Evolutionary conservation across 2,113 vertebrate genomes (phyloP).

Genomic region (Rhinoderma darwinii): DNA sequence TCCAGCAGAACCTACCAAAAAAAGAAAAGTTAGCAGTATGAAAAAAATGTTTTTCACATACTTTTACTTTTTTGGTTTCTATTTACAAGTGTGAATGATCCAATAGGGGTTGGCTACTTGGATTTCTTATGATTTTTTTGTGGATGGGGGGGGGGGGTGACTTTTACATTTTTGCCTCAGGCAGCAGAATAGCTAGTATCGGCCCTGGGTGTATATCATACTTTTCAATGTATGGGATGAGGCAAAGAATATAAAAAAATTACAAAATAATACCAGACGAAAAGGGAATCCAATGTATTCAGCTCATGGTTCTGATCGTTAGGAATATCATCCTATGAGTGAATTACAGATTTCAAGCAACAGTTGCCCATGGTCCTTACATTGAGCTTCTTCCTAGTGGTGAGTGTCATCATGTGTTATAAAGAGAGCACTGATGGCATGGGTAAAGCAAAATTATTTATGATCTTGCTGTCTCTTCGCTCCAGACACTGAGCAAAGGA

Average conservation of each 20-base stretch:
- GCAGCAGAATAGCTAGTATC: too few relatives aligned
- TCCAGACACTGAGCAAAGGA: conserved; percentile 54
- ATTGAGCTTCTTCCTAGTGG: conserved; percentile 28
- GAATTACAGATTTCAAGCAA: conserved; percentile 33
- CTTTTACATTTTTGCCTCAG: too few relatives aligned
- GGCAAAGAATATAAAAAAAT: not conserved
- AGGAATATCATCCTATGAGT: not conserved
- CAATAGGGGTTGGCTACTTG: too few relatives aligned
- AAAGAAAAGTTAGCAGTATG: too few relatives aligned
- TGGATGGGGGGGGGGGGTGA: too few relatives aligned
- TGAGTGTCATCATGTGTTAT: conserved; percentile 50
- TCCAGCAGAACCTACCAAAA: too few relatives aligned
- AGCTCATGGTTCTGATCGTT: not conserved
- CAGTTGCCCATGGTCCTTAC: conserved; percentile 10
- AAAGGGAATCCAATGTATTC: not conserved
- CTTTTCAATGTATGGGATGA: too few relatives aligned
- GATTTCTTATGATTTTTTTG: too few relatives aligned
- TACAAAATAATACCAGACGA: not conserved
- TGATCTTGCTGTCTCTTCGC: conserved; percentile 37
- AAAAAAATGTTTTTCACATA: too few relatives aligned
- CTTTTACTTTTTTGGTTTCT: too few relatives aligned
- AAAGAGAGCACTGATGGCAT: conserved; percentile 37
- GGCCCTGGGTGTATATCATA: too few relatives aligned
- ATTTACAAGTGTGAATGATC: too few relatives aligned
- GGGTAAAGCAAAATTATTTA: conserved; percentile 54